Evolutionary conservation across 2,797 vertebrate species (phyloP).

Genomic region (Pseudochirops corinnae): DNA sequence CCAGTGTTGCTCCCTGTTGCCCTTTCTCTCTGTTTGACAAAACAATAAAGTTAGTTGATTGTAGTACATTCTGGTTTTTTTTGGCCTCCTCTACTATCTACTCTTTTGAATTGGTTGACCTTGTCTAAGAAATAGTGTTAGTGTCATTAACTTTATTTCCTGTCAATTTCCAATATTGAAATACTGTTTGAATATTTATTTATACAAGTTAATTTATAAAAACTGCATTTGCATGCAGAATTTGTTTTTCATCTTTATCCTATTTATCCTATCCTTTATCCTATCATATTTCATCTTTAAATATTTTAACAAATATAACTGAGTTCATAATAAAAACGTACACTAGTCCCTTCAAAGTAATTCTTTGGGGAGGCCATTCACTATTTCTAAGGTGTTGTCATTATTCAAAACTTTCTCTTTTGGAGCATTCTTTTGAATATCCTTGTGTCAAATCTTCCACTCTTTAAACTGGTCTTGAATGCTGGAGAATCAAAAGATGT

Average conservation of each 20-base stretch:
- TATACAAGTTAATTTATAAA: background rate
- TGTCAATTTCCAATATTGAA: background rate
- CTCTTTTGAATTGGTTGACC: background rate
- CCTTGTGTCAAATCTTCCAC: background rate
- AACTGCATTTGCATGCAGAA: background rate
- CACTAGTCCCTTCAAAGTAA: background rate
- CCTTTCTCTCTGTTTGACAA: background rate
- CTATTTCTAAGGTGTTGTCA: background rate
- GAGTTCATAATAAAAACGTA: background rate
- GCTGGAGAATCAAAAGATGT: background rate
- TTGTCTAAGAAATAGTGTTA: background rate
- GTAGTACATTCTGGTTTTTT: background rate
- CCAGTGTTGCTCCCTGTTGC: background rate
- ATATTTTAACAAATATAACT: background rate
- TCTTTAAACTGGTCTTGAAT: background rate
- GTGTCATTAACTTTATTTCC: background rate
- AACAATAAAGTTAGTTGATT: background rate
- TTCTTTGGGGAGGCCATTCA: background rate
- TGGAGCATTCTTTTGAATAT: background rate
- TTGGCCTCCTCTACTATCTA: background rate
- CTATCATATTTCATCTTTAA: background rate
- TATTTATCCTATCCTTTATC: background rate
- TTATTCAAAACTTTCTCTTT: background rate
- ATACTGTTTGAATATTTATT: background rate
- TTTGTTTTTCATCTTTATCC: background rate